Percentiles rank a stretch among this genome's conserved stretches.
Evolutionary conservation across 2,797 vertebrate genomes (phyloP).

Genomic region (Xenops minutus): DNA sequence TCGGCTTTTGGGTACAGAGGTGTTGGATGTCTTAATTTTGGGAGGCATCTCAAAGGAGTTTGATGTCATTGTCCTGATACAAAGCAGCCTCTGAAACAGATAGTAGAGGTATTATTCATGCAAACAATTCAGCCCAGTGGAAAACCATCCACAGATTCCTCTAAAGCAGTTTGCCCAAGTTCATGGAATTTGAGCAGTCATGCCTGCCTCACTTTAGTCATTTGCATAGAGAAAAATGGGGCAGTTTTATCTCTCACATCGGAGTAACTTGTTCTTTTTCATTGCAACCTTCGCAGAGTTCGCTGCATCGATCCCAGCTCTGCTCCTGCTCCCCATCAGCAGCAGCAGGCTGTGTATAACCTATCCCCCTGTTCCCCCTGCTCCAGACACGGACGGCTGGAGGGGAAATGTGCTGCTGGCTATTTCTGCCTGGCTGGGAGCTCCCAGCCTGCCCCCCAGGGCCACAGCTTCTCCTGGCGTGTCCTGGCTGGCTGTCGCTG

Average conservation of each 20-base stretch:
- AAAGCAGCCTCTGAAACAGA: background rate
- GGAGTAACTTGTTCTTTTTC: background rate
- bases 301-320: background rate
- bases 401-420: slow-evolving; percentile 86
- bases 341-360: background rate
- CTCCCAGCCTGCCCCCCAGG: slow-evolving; percentile 77
- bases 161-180: background rate
- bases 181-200: background rate
- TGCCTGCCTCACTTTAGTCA: background rate
- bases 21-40: background rate
- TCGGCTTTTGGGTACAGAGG: background rate
- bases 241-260: accelerated
- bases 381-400: slow-evolving; percentile 81
- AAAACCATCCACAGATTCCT: background rate
- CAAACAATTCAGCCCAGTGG: background rate
- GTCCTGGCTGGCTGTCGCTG: slow-evolving; percentile 74
- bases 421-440: slow-evolving; percentile 87
- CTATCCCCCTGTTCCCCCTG: background rate
- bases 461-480: slow-evolving; percentile 51
- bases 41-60: background rate
- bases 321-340: background rate
- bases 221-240: accelerated
- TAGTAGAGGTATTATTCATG: background rate
- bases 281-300: accelerated
- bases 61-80: accelerated